Evolutionary conservation across 2,888 invertebrate genomes (phyloP).

Genomic region (Camponotus fellah): DNA sequence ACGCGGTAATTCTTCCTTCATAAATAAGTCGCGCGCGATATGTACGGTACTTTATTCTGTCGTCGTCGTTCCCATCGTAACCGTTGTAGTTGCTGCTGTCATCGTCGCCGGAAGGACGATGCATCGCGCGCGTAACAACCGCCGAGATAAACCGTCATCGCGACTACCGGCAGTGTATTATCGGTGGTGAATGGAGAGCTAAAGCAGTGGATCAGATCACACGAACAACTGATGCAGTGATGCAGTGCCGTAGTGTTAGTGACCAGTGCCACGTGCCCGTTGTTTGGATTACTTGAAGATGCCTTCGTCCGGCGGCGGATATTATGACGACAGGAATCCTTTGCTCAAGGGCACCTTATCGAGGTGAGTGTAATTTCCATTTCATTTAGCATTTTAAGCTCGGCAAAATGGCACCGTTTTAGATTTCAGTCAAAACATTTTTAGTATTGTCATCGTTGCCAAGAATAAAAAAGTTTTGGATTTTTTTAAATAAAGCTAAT

Average conservation of each 20-base stretch:
- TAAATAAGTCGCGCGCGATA: background rate
- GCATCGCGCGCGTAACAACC: conserved; percentile 58
- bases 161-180: conserved; percentile 33
- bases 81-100: conserved; percentile 28
- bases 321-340: conserved; percentile 88
- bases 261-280: conserved; percentile 83
- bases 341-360: conserved; percentile 88
- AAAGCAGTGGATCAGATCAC: conserved; percentile 75
- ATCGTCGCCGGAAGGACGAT: conserved; percentile 57
- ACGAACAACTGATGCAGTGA: conserved; percentile 79
- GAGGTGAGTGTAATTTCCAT: conserved; percentile 85
- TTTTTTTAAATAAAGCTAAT: background rate
- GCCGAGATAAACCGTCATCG: conserved; percentile 55
- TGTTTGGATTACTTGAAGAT: conserved; percentile 85
- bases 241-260: conserved; percentile 84
- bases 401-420: background rate
- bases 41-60: background rate
- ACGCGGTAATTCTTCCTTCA: background rate
- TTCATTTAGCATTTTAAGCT: background rate
- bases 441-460: background rate
- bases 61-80: background rate
- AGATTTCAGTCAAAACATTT: background rate
- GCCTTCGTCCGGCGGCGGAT: conserved; percentile 86
- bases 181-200: conserved; percentile 80
- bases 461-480: background rate